Evolutionary conservation across 2,113 vertebrate species (phyloP), one percentile per base, ranked within the genome.

Genomic region (Hippocampus zosterae): DNA sequence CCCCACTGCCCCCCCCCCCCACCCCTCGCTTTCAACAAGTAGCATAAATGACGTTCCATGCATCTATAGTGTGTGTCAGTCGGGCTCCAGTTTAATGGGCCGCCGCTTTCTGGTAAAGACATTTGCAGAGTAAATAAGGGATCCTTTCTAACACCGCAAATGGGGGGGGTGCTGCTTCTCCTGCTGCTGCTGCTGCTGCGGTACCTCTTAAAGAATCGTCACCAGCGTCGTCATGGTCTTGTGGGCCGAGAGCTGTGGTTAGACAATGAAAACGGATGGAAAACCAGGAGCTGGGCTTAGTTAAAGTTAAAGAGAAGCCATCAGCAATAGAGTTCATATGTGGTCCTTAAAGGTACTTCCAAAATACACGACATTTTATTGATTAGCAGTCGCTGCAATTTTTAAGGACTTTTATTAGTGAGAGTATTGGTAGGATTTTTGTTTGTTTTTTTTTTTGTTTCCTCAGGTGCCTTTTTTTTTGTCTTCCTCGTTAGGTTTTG

Each of bases 121-220:
- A 75, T 84, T 82, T 85, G 68, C 68, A 80, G 84, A 85, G 75
- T 82, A 85, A 88, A 88, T 80, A 82, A 68, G 61, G 69, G 70
- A 71, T 81, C 60, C 25, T 60, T 65, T 68, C 79, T 74, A 68
- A 75, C 75, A 73, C 73, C 71, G 8, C 77, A 78, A 77, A 66
- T 72, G 10, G 41, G 64, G 41, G 64, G 12, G 72, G 65, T 73
- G 67, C 65, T 59, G 19, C 84, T 73, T 42, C 84, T 29, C 29
- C 2, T 29, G 72, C 67, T 73, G 67, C 2, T 29, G 72, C 67
- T 73, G 67, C 65, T 59, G 19, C 84, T 73, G 75, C 75, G 69
- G 84, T 3, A 40, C 41, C 10, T 57, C 41, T 72, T 73, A 77
- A 44, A 76, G 71, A 65, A 55, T 85, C 68, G 81, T 84, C 79